Conservation (phyloP, 2,113 vertebrate genomes). For the Macrotus californicus region DNA sequence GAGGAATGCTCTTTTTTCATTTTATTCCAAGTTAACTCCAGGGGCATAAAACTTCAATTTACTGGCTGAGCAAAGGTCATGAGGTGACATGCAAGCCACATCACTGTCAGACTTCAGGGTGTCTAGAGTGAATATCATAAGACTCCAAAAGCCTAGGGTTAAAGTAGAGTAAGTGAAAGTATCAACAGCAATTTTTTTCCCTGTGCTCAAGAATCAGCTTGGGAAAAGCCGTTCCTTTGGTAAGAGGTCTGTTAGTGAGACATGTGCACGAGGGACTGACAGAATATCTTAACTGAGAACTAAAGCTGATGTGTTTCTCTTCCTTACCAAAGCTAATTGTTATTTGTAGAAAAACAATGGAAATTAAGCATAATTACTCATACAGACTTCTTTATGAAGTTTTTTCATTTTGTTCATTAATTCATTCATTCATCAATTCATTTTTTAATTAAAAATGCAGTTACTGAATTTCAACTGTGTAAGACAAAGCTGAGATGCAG, state of each 20-base stretch:
- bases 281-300: not conserved
- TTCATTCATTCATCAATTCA: not conserved
- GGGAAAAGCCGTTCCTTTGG: not conserved
- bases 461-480: not conserved
- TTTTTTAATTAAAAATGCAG: not conserved
- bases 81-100: not conserved
- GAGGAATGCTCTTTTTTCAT: constrained; percentile 46
- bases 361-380: not conserved
- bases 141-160: constrained; percentile 27
- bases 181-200: not conserved
- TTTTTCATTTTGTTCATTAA: not conserved
- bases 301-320: not conserved
- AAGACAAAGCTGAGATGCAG: not conserved
- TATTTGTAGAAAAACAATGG: not conserved
- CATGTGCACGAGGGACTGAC: not conserved
- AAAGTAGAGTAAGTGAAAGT: constrained; percentile 6
- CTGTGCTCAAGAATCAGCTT: not conserved
- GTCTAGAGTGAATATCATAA: constrained; percentile 30
- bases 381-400: not conserved
- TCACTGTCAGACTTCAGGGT: constrained; percentile 35
- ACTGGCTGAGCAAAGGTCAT: constrained; percentile 44
- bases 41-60: constrained; percentile 62
- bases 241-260: not conserved
- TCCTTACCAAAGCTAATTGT: not conserved
- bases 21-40: constrained; percentile 51